Evolutionary conservation across 1,140 invertebrate genomes (phyloP).

Genomic region (Zaprionus taronus): DNA sequence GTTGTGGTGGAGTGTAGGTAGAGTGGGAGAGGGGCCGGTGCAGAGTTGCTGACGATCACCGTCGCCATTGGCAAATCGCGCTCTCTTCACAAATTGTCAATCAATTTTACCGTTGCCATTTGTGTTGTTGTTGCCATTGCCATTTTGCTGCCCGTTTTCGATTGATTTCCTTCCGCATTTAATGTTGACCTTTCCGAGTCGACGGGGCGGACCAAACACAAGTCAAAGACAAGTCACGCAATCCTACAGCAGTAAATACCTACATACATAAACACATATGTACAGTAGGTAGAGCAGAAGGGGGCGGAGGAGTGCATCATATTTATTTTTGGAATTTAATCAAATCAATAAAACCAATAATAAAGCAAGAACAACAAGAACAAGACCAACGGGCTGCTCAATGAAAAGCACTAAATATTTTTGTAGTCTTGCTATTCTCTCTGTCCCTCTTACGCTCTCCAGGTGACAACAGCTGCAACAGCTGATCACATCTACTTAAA

Average conservation of each 20-base stretch:
- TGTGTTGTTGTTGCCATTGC: slow-evolving; percentile 15
- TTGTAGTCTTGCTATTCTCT: neutral
- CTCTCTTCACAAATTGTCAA: slow-evolving; percentile 55
- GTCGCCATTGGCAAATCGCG: slow-evolving; percentile 45
- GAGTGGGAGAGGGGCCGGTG: neutral
- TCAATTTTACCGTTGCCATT: slow-evolving; percentile 54
- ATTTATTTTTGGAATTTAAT: slow-evolving; percentile 77
- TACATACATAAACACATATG: slow-evolving; percentile 8
- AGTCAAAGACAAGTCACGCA: slow-evolving; percentile 70
- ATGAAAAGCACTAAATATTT: neutral
- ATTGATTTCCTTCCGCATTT: slow-evolving; percentile 68
- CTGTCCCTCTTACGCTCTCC: neutral
- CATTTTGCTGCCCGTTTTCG: slow-evolving; percentile 32
- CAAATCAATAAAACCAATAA: slow-evolving; percentile 67
- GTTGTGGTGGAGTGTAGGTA: neutral
- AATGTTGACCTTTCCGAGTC: slow-evolving; percentile 60
- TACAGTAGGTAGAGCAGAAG: slow-evolving; percentile 13
- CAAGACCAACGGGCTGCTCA: neutral
- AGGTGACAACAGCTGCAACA: neutral
- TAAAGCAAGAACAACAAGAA: slow-evolving; percentile 1
- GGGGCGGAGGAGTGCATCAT: slow-evolving; percentile 63
- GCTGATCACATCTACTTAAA: neutral
- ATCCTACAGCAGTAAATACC: slow-evolving; percentile 25
- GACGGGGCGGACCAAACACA: slow-evolving; percentile 20
- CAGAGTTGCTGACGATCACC: slow-evolving; percentile 45